phyloP scores from a whole-genome alignment of 2,888 invertebrate species.

The Nymphalis urticae region DNA sequence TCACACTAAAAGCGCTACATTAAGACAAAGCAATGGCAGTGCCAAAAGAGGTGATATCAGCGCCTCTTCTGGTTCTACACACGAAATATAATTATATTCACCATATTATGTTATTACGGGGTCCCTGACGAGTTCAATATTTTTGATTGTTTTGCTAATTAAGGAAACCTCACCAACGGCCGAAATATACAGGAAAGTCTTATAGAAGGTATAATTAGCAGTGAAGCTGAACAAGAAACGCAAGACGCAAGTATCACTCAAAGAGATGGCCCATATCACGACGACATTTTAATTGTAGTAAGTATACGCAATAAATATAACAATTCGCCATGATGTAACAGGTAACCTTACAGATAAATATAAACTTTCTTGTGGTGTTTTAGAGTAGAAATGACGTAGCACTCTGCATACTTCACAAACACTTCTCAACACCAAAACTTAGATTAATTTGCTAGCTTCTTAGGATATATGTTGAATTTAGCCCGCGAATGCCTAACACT shows the following conservation, averaged over 20 bases:
- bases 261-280: slow-evolving; percentile 64
- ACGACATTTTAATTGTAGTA: slow-evolving; percentile 71
- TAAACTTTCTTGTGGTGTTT: slow-evolving; percentile 75
- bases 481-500: slow-evolving; percentile 56
- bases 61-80: slow-evolving; percentile 73
- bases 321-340: slow-evolving; percentile 50
- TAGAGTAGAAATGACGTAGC: slow-evolving; percentile 75
- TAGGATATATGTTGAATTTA: slow-evolving; percentile 62
- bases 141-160: slow-evolving; percentile 80
- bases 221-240: slow-evolving; percentile 74
- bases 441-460: slow-evolving; percentile 78
- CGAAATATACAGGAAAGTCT: slow-evolving; percentile 74
- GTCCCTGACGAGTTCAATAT: slow-evolving; percentile 79
- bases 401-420: slow-evolving; percentile 70
- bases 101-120: slow-evolving; percentile 61
- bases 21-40: slow-evolving; percentile 57
- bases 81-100: slow-evolving; percentile 61
- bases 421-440: slow-evolving; percentile 66
- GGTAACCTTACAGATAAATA: slow-evolving; percentile 72
- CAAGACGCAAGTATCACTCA: slow-evolving; percentile 75
- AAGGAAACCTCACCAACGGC: slow-evolving; percentile 75
- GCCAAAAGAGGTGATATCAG: slow-evolving; percentile 66
- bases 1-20: slow-evolving; percentile 64
- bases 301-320: slow-evolving; percentile 63
- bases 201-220: slow-evolving; percentile 75